phyloP scores from a whole-genome alignment of 2,888 invertebrate species.

The Drosophila histrio region DNA sequence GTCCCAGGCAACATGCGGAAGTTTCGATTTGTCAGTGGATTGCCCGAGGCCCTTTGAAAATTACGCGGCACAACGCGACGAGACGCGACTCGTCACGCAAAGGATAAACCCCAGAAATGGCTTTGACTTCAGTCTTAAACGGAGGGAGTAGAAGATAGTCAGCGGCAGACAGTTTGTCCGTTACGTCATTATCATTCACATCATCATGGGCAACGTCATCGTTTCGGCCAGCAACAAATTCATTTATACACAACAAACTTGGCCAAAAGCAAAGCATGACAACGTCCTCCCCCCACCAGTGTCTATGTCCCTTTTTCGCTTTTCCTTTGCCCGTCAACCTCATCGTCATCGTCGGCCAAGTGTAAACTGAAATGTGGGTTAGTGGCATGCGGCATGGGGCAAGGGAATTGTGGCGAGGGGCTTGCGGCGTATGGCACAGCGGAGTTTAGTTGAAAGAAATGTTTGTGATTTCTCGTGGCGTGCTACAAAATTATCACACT shows the following conservation, averaged over 20 bases:
- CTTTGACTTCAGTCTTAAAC: background rate
- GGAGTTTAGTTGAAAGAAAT: conserved; percentile 63
- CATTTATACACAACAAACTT: conserved; percentile 62
- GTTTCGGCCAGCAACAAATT: conserved; percentile 49
- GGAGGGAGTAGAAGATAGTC: background rate
- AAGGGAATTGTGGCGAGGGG: background rate
- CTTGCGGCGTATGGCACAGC: conserved; percentile 7
- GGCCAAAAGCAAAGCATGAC: conserved; percentile 54
- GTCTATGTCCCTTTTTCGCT: background rate
- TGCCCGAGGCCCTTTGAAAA: conserved; percentile 58
- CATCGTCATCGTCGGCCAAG: conserved; percentile 41
- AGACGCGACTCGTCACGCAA: conserved; percentile 32
- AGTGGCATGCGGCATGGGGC: conserved; percentile 47
- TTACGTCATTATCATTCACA: conserved; percentile 60
- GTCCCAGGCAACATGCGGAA: conserved; percentile 63
- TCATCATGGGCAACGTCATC: conserved; percentile 51
- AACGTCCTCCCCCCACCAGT: background rate
- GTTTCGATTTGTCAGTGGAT: conserved; percentile 75
- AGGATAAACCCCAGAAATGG: conserved; percentile 47
- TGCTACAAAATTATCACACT: conserved; percentile 72
- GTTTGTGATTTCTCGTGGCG: conserved; percentile 70
- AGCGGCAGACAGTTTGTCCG: conserved; percentile 47
- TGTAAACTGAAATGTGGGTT: conserved; percentile 69
- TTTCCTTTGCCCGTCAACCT: background rate
- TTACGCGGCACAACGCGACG: conserved; percentile 52